Evolutionary conservation across 1,140 invertebrate species (phyloP).

Genomic region (Ceratosolen fusciceps): DNA sequence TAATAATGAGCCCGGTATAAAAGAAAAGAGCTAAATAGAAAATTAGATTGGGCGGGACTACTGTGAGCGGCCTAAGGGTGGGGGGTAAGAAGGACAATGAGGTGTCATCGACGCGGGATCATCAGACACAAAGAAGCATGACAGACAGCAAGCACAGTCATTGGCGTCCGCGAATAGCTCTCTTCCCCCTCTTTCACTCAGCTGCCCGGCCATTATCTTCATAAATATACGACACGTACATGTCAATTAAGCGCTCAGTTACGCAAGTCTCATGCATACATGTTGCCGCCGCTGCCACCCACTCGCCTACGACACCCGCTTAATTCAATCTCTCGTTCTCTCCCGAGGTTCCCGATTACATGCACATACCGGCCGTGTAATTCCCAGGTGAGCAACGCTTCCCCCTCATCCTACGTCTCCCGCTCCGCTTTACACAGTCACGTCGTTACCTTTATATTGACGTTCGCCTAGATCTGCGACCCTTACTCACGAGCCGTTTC

Average conservation of each 20-base stretch:
- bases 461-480: slow-evolving; percentile 13
- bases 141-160: too few species aligned
- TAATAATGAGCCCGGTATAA: neutral
- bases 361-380: neutral
- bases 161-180: neutral
- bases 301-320: slow-evolving; percentile 57
- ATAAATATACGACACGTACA: slow-evolving; percentile 59
- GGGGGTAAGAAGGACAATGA: too few species aligned
- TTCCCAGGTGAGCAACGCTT: slow-evolving; percentile 20
- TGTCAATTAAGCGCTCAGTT: slow-evolving; percentile 60
- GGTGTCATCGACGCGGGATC: too few species aligned
- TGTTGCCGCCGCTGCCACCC: slow-evolving; percentile 40
- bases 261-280: slow-evolving; percentile 52
- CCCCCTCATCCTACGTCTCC: neutral
- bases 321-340: slow-evolving; percentile 46
- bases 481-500: slow-evolving; percentile 13
- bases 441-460: slow-evolving; percentile 16
- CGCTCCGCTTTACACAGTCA: neutral
- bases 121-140: too few species aligned
- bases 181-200: too few species aligned
- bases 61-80: too few species aligned
- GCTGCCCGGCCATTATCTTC: slow-evolving; percentile 57
- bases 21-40: slow-evolving; percentile 11
- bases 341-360: slow-evolving; percentile 9
- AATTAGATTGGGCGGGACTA: too few species aligned